These are phyloP conservation scores for Semotilus atromaculatus DNA, from an alignment of 2,797 vertebrate species.

Conservation along the genomic window DNA sequence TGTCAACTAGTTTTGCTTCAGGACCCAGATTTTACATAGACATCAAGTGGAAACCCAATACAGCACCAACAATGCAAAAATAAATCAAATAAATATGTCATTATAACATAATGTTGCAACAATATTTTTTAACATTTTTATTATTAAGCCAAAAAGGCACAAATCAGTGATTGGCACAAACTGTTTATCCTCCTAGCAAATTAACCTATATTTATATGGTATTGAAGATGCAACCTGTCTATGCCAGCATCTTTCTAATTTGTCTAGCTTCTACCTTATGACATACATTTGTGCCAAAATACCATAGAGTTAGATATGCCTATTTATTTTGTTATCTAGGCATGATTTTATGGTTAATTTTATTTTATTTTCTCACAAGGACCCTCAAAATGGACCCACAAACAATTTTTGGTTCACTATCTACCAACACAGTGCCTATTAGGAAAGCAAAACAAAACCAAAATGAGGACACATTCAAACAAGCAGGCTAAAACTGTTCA, in stretches of 20 bases:
- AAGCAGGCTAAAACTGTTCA: slow-evolving; percentile 39
- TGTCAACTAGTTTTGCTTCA: neutral
- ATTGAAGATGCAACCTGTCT: neutral
- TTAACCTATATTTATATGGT: neutral
- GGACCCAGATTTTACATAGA: neutral
- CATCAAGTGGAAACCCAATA: neutral
- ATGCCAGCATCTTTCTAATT: neutral
- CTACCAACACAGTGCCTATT: slow-evolving; percentile 4
- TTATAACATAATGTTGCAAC: neutral
- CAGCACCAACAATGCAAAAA: too few relatives aligned
- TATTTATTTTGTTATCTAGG: neutral
- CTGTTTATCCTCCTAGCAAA: neutral
- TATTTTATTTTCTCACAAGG: neutral
- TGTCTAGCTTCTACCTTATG: neutral
- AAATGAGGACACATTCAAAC: slow-evolving; percentile 63
- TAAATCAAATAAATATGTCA: neutral
- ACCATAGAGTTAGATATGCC: neutral
- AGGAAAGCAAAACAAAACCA: slow-evolving; percentile 60
- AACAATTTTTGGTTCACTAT: neutral
- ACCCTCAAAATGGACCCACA: neutral
- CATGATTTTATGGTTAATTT: neutral
- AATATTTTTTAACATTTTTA: too few relatives aligned
- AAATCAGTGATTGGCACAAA: neutral
- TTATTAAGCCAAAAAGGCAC: neutral
- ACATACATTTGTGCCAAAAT: neutral